These are phyloP conservation scores for Diarsia rubi DNA, from an alignment of 2,888 invertebrate genomes.

Conservation along the genomic window DNA sequence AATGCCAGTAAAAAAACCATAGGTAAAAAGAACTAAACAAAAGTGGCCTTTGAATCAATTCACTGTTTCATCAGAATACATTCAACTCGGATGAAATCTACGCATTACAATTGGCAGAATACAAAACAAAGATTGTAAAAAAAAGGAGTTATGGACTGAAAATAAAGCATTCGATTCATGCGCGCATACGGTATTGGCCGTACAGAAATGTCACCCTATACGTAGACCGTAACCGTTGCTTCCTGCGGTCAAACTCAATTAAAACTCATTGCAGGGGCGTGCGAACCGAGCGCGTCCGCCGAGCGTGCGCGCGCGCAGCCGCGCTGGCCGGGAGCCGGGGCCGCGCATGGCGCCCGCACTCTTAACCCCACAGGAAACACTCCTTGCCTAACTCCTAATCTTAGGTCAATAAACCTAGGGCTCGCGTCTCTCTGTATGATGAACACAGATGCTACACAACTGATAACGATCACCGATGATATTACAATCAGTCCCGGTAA, in stretches of 20 bases:
- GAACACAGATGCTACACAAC: conserved; percentile 54
- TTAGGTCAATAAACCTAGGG: conserved; percentile 74
- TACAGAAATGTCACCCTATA: conserved; percentile 82
- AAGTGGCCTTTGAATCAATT: conserved; percentile 36
- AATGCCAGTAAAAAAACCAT: conserved; percentile 32
- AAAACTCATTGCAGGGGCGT: conserved; percentile 89
- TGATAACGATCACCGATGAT: conserved; percentile 66
- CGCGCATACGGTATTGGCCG: conserved; percentile 24
- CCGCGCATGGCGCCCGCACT: conserved; percentile 64
- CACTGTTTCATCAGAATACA: conserved; percentile 44
- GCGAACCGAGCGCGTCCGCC: conserved; percentile 80
- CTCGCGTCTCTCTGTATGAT: conserved; percentile 72
- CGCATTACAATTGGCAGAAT: conserved; percentile 16
- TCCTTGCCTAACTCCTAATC: conserved; percentile 81
- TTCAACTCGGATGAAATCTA: conserved; percentile 41
- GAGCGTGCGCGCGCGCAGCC: conserved; percentile 41
- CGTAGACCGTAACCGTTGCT: conserved; percentile 81
- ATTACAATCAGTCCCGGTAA: conserved; percentile 53
- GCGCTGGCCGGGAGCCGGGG: conserved; percentile 30
- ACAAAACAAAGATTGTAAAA: conserved; percentile 16
- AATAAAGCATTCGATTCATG: conserved; percentile 20
- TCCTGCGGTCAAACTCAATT: conserved; percentile 88
- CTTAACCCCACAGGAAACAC: conserved; percentile 85
- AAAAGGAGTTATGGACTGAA: neutral
- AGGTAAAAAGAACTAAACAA: conserved; percentile 33